phyloP scores from a whole-genome alignment of 2,797 vertebrate species.

The Coluber constrictor region DNA sequence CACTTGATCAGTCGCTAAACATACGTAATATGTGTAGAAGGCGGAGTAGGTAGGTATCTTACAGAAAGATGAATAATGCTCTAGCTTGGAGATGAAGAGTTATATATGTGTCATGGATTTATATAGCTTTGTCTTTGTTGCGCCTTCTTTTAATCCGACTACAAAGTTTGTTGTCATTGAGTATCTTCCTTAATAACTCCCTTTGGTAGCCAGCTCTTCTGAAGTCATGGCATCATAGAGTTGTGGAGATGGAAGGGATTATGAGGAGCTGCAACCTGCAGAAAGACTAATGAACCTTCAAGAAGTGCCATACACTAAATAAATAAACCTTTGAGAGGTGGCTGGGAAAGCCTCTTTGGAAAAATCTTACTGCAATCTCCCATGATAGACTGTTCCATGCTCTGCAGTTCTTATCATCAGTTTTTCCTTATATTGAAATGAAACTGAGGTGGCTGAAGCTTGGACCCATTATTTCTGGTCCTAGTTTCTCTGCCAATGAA shows the following conservation, averaged over 20 bases:
- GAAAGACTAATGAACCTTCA: not conserved
- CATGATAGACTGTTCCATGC: not conserved
- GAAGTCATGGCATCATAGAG: not conserved
- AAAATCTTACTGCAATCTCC: not conserved
- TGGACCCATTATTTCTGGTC: not conserved
- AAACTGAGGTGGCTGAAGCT: not conserved
- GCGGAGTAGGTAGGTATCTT: not conserved
- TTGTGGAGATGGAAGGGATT: not conserved
- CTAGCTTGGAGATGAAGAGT: slow-evolving; percentile 17
- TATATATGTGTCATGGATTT: slow-evolving; percentile 20
- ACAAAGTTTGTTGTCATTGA: not conserved
- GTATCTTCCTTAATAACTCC: slow-evolving; percentile 5
- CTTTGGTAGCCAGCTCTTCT: not conserved
- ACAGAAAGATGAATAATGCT: not conserved
- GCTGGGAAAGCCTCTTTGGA: not conserved
- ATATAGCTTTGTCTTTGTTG: slow-evolving; percentile 10
- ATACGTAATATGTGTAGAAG: slow-evolving; percentile 20
- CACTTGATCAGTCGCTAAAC: slow-evolving; percentile 39
- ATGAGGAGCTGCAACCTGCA: not conserved
- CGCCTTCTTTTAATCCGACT: slow-evolving; percentile 10
- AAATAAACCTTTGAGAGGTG: not conserved
- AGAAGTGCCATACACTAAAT: too few relatives aligned
- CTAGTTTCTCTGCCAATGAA: not conserved
- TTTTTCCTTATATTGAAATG: not conserved
- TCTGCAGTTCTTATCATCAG: not conserved